These are phyloP conservation scores for Olivierus martensii DNA, from an alignment of 1,140 invertebrate genomes.

Conservation along the genomic window DNA sequence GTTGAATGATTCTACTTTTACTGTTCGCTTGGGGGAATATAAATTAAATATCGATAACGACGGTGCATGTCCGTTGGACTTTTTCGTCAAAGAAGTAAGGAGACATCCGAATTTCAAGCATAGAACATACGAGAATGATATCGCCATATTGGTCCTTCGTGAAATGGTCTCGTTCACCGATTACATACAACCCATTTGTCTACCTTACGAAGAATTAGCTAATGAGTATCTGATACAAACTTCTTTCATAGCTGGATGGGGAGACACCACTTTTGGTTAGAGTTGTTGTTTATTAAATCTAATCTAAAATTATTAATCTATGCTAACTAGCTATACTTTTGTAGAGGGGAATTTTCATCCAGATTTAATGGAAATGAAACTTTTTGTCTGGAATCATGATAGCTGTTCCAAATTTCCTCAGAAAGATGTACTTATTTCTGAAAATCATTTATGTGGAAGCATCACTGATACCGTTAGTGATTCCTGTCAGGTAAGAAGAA, in stretches of 20 bases:
- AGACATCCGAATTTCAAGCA: constrained; percentile 29
- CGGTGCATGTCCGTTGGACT: constrained; percentile 45
- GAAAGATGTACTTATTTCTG: constrained; percentile 10
- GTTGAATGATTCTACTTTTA: background rate
- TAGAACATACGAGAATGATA: constrained; percentile 28
- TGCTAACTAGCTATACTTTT: too few species aligned
- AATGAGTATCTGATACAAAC: constrained; percentile 31
- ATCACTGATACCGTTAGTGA: constrained; percentile 76
- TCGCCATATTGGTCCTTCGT: constrained; percentile 25
- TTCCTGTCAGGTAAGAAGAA: constrained; percentile 43
- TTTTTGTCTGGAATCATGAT: background rate
- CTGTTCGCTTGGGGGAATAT: constrained; percentile 55
- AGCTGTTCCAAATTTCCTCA: constrained; percentile 7
- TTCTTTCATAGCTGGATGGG: constrained; percentile 63
- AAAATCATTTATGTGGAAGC: constrained; percentile 55
- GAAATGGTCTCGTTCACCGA: constrained; percentile 38
- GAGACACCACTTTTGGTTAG: constrained; percentile 25
- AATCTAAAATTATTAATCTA: too few species aligned
- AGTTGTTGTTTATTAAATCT: background rate
- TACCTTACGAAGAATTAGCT: constrained; percentile 40
- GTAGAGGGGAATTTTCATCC: background rate
- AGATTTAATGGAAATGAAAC: background rate
- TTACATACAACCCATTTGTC: constrained; percentile 56
- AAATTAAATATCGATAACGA: constrained; percentile 45
- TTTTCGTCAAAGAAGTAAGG: constrained; percentile 39